Base-by-base conservation (phyloP, 1,140 invertebrate genomes). In the Lerema accius region DNA sequence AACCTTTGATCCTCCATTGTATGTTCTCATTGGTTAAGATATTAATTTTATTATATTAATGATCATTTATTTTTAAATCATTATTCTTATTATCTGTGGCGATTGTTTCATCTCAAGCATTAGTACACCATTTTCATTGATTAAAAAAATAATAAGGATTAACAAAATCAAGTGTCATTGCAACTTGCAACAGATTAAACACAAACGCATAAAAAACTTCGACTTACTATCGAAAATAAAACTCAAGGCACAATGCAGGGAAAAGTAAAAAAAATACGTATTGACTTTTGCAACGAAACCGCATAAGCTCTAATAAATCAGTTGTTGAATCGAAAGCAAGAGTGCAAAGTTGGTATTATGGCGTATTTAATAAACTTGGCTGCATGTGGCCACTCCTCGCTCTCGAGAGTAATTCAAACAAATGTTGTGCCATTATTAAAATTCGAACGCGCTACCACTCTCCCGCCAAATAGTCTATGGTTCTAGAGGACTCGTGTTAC, bases 331-430 rank as follows among this genome's bases (percentile, higher is more conserved):
- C 40, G 39, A 56, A 56, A 56, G 60, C 51, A 42, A 62, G 67
- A 69, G 62, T 68, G 71, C 68, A 68, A 67, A 66, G 56, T 51
- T 42, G 55, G 67, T 72, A 69, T 71, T 69, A 75, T 73, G 63
- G 64, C 68, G 59, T 73, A 74, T 77, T 74, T 74, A 76, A 78
- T 78, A 80, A 80, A 73, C 68, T 48, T 64, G 74, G 50, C 77
- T 66, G 77, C 77, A 76, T 75, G 77, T 71, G 72, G 69, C 72
- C 76, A 72, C 76, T 79, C 69, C 35, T 62, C 56, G 49, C 60
- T 67, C 51, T 71, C 59, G 32, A 63, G 49, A 68, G 51, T 63
- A 68, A 66, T 71, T 74, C 73, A 75, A 77, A 79, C 77, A 79
- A 77, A 74, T 75, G 71, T 71, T 68, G 71, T 73, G 63, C 67